phyloP scores from a whole-genome alignment of 2,113 vertebrate genomes.

The Halichoeres trimaculatus region DNA sequence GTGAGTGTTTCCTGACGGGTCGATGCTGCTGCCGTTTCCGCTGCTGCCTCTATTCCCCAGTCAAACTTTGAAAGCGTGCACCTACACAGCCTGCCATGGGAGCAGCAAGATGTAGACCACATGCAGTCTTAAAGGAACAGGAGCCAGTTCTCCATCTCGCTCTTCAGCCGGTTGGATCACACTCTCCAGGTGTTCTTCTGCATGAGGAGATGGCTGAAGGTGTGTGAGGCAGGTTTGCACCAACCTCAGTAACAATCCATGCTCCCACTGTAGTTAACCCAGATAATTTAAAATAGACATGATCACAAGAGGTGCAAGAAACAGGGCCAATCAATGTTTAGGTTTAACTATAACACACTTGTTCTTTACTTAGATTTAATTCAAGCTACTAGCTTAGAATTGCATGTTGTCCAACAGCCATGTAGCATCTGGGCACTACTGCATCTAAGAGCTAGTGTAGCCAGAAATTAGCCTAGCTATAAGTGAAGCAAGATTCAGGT shows the following conservation, averaged over 20 bases:
- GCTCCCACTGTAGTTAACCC: too few species aligned
- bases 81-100: slow-evolving; percentile 39
- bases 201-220: not conserved
- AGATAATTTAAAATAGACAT: too few species aligned
- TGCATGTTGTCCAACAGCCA: too few species aligned
- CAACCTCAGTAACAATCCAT: not conserved
- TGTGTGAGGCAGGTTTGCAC: slow-evolving; percentile 13
- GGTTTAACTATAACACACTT: not conserved
- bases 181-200: slow-evolving; percentile 39
- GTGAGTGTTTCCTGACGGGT: slow-evolving; percentile 34
- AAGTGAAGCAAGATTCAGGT: too few species aligned
- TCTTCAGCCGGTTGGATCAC: not conserved
- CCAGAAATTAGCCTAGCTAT: too few species aligned
- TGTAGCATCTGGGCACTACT: too few species aligned
- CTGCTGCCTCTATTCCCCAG: slow-evolving; percentile 63
- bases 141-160: not conserved
- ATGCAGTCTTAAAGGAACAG: slow-evolving; percentile 76
- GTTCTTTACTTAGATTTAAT: too few species aligned
- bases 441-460: too few species aligned
- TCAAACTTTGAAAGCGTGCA: slow-evolving; percentile 79
- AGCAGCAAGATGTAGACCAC: slow-evolving; percentile 50
- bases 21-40: slow-evolving; percentile 34
- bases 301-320: too few species aligned
- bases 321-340: too few species aligned
- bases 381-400: too few species aligned